Evolutionary conservation across 2,797 vertebrate species (phyloP), one percentile per base, ranked within the genome.

Genomic region (Schizopygopsis malacanthus): DNA sequence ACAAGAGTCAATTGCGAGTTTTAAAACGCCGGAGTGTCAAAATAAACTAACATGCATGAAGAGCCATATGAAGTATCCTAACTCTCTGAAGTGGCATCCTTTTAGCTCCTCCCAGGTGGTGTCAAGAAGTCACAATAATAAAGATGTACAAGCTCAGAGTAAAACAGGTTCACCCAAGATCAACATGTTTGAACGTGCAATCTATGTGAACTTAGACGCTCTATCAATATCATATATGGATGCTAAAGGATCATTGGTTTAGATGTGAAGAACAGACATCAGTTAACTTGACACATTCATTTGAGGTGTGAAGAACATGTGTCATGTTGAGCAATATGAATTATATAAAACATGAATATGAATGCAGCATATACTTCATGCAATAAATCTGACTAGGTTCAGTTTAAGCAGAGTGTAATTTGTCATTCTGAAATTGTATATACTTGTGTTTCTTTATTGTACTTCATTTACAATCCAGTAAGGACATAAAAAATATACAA

Each of bases 81-180:
- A 70, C 50, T 56, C 61, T 84, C 41, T n/a, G 25, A 76, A 83
- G 50, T 6, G 11, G 10, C 70, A 61, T 63, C 0, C 4, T 15
- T 76, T 65, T 63, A 16, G 28, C 20, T 81, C 25, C 25, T 84
- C 18, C 83, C 75, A 84, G 47, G 39, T 56, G 63, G 75, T 45
- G 63, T 77, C 63, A 84, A 69, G 59, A 83, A 83, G 50, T 41
- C 50, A 69, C 25, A 78, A 83, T 75, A 56, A 84, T 69, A 77
- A n/a, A 83, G 71, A 67, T 65, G 75, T 65, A 47, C 78, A 79
- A 45, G 4, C 25, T 28, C 59, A 86, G 39, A 25, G 72, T 63
- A 63, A 84, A 87, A 88, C 81, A 56, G 59, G 86, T 82, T 84
- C 78, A n/a, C 54, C 69, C 33, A 77, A 75, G 70, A 71, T 45